Base-by-base conservation (phyloP, 1,140 invertebrate species). In the Heliconius congener region DNA sequence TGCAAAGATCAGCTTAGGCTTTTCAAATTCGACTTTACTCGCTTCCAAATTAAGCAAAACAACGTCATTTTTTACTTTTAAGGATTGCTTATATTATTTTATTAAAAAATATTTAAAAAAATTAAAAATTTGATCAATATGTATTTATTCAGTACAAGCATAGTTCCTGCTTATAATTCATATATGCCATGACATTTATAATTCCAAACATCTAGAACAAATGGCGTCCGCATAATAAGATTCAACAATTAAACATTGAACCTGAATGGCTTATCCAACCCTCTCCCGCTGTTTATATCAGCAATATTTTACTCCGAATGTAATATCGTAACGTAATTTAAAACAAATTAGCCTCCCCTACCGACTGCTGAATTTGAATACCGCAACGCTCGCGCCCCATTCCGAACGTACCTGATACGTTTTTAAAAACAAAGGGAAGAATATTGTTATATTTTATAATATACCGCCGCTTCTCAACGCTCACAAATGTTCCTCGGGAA, bases 291-390 rank as follows among this genome's bases (percentile, higher is more conserved):
- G 86, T 91, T 90, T 93, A 90, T 90, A 85, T 88, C 87, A 79
- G 89, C 87, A 84, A 94, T 93, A 93, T 93, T 92, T 93, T 88
- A 94, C 84, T 86, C 88, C 74, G 78, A 89, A 89, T 85, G 88
- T 85, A 94, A 93, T 94, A 93, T 93, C 91, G 90, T 93, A 93
- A 93, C 88, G 91, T 92, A 94, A 94, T 94, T 93, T 94, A 91
- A 94, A 93, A 93, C 91, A 87, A 94, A 93, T 94, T 94, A 93
- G 91, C 86, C 85, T 88, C 90, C 91, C 90, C 91, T 87, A 87
- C 87, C 73, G 85, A 81, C 88, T 88, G 83, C 82, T 81, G 87
- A 90, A 94, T 94, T 94, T 94, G 91, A 92, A 93, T 93, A 92
- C 86, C 84, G 82, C 86, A 81, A 86, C 85, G 85, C 89, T 91